Evolutionary conservation across 2,113 vertebrate species (phyloP).

Genomic region (Galemys pyrenaicus): DNA sequence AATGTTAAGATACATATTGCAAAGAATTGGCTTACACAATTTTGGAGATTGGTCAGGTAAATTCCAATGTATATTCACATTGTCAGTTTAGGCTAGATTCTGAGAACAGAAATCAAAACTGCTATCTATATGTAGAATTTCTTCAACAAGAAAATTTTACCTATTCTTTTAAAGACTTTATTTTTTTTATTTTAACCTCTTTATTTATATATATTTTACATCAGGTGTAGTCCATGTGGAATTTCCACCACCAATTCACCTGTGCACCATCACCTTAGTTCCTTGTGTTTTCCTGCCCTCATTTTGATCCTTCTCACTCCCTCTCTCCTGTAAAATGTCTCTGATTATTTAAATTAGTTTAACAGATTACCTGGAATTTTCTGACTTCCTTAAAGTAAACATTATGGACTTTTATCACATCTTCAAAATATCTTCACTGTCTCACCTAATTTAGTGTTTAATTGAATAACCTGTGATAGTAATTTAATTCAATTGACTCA

Average conservation of each 20-base stretch:
- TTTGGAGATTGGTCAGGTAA: too few relatives aligned
- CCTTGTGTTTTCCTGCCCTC: too few relatives aligned
- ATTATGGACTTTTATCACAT: not conserved
- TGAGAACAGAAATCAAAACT: not conserved
- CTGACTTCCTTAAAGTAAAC: not conserved
- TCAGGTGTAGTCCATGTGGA: too few relatives aligned
- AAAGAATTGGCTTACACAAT: not conserved
- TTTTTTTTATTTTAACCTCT: too few relatives aligned
- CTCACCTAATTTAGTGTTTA: not conserved
- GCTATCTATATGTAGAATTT: not conserved
- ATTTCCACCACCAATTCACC: too few relatives aligned
- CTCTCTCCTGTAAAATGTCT: too few relatives aligned
- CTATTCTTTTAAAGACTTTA: not conserved
- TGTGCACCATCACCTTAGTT: too few relatives aligned
- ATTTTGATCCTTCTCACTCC: too few relatives aligned
- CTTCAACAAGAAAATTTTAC: not conserved
- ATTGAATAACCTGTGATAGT: not conserved
- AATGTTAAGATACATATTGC: not conserved
- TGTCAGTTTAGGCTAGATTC: not conserved
- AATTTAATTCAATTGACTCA: not conserved
- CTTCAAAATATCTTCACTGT: not conserved
- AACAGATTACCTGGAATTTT: not conserved
- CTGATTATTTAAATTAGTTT: too few relatives aligned
- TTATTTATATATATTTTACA: too few relatives aligned
- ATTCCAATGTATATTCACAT: not conserved